These are phyloP conservation scores for Motacilla alba DNA, from an alignment of 2,113 vertebrate genomes.

Conservation along the genomic window DNA sequence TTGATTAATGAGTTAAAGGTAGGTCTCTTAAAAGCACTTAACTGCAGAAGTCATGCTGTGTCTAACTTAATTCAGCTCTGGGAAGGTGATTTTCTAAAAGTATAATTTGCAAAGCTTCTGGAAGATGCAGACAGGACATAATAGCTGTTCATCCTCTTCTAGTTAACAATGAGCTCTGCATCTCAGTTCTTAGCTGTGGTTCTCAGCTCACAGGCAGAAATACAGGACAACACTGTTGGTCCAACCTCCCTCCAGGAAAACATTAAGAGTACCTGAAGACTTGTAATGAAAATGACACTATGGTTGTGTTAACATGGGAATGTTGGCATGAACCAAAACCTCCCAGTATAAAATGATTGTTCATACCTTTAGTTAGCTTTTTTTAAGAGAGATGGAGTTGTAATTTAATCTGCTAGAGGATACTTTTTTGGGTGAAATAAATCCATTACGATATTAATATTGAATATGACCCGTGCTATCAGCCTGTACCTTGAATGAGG, in stretches of 20 bases:
- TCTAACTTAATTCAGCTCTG: background rate
- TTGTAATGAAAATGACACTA: background rate
- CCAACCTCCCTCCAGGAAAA: background rate
- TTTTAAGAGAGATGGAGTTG: background rate
- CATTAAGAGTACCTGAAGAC: background rate
- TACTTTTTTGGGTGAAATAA: background rate
- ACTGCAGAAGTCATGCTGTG: background rate
- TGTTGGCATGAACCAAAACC: background rate
- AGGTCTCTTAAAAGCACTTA: constrained; percentile 12
- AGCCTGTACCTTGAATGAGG: background rate
- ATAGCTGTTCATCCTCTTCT: background rate
- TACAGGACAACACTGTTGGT: background rate
- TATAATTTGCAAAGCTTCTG: background rate
- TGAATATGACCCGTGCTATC: background rate
- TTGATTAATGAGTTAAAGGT: constrained; percentile 84
- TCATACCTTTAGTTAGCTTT: background rate
- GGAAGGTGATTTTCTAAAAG: background rate
- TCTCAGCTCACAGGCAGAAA: background rate
- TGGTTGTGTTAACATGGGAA: background rate
- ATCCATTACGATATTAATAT: rapidly evolving
- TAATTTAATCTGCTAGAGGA: rapidly evolving
- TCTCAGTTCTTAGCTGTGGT: background rate
- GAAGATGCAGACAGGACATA: background rate
- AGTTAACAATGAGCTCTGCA: background rate
- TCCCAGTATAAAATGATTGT: background rate